Evolutionary conservation across 2,797 vertebrate species (phyloP).

Genomic region (Yasuhikotakia modesta): DNA sequence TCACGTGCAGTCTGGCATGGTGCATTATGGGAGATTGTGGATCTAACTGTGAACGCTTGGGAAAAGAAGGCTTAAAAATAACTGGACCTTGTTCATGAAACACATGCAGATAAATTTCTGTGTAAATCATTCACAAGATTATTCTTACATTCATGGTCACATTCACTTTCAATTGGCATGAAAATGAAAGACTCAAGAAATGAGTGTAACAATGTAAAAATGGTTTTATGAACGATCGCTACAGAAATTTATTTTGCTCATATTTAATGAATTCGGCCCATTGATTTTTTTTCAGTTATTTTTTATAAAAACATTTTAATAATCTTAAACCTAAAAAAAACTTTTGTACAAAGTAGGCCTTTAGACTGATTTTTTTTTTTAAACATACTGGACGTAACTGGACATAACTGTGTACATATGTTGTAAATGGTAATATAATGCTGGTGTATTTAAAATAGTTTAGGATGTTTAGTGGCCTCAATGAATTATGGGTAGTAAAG

Average conservation of each 20-base stretch:
- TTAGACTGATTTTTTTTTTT: constrained; percentile 31
- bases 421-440: constrained; percentile 61
- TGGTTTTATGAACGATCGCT: neutral
- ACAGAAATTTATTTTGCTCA: constrained; percentile 8
- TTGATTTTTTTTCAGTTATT: constrained; percentile 33
- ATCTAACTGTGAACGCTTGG: constrained; percentile 52
- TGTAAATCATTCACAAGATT: neutral
- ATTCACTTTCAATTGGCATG: neutral
- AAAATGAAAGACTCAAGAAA: neutral
- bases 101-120: neutral
- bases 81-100: neutral
- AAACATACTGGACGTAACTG: constrained; percentile 57
- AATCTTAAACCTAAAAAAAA: constrained; percentile 4
- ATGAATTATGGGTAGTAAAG: constrained; percentile 38
- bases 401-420: constrained; percentile 55
- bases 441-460: constrained; percentile 56
- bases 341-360: constrained; percentile 53
- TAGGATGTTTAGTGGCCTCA: constrained; percentile 33
- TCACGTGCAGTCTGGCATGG: constrained; percentile 16
- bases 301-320: constrained; percentile 44
- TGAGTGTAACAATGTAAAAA: neutral
- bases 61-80: neutral
- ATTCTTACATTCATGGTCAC: neutral
- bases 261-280: neutral
- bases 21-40: constrained; percentile 57